phyloP scores from a whole-genome alignment of 2,888 invertebrate species.

The Frankliniella intonsa region DNA sequence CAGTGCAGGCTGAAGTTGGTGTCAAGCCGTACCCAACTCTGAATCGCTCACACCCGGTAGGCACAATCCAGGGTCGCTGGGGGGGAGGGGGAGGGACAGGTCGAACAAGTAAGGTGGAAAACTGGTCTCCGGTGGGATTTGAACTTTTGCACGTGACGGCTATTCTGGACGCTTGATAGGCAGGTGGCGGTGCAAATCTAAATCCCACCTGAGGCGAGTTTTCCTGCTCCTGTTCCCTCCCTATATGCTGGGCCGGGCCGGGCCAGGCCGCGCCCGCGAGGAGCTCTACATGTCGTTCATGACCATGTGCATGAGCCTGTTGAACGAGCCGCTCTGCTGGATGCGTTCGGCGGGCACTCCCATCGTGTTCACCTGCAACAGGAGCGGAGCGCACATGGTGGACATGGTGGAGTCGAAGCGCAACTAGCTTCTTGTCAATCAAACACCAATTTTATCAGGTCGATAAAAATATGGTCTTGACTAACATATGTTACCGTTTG shows the following conservation, averaged over 20 bases:
- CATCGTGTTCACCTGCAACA: constrained; percentile 60
- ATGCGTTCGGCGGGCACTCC: constrained; percentile 71
- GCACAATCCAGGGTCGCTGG: background rate
- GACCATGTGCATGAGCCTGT: constrained; percentile 86
- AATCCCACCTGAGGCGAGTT: too few relatives aligned
- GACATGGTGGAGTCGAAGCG: constrained; percentile 31
- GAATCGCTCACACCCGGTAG: background rate
- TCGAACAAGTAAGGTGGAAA: background rate
- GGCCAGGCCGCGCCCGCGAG: too few relatives aligned
- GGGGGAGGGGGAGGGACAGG: background rate
- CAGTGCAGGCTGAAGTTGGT: background rate
- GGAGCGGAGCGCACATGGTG: constrained; percentile 29
- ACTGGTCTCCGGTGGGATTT: background rate
- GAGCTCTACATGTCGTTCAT: constrained; percentile 58
- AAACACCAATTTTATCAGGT: too few relatives aligned
- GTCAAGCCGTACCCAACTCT: background rate
- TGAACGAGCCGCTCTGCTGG: constrained; percentile 88
- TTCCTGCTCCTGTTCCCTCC: too few relatives aligned
- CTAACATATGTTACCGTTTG: too few relatives aligned
- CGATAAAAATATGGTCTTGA: too few relatives aligned
- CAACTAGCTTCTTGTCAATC: too few relatives aligned
- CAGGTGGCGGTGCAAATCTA: too few relatives aligned
- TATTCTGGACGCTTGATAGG: too few relatives aligned
- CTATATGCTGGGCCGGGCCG: too few relatives aligned
- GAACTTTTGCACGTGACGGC: too few relatives aligned